Percentiles rank a stretch among this genome's conserved stretches.
Conservation (phyloP, 2,797 vertebrate species). For the Eleutherodactylus coqui region DNA sequence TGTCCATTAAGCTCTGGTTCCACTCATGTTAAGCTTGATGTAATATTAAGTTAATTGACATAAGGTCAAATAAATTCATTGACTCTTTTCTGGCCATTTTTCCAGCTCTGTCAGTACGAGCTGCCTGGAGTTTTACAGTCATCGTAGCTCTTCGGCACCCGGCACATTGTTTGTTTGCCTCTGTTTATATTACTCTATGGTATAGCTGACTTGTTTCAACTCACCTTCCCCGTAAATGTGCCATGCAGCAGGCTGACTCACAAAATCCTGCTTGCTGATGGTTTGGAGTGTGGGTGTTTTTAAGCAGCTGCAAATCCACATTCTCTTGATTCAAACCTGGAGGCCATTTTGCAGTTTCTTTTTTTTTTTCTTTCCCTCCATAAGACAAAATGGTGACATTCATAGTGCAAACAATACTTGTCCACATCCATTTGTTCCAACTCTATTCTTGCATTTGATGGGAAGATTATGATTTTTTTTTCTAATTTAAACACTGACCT, state of each 20-base stretch:
- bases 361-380: neutral
- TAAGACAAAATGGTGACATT: constrained; percentile 29
- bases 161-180: constrained; percentile 1
- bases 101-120: neutral
- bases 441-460: neutral
- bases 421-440: neutral
- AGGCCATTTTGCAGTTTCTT: constrained; percentile 52
- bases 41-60: constrained; percentile 34
- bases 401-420: neutral
- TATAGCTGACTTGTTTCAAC: constrained; percentile 22
- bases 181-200: constrained; percentile 26
- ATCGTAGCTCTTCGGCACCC: neutral
- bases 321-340: constrained; percentile 43
- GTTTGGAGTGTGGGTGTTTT: constrained; percentile 55
- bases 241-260: constrained; percentile 48
- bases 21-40: constrained; percentile 22
- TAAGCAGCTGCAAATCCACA: constrained; percentile 37
- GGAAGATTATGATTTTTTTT: neutral
- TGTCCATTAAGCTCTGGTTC: constrained; percentile 38
- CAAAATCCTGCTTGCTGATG: constrained; percentile 10
- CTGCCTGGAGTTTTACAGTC: neutral
- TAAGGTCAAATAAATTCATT: constrained; percentile 27
- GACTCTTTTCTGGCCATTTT: constrained; percentile 13
- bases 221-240: constrained; percentile 8
- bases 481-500: neutral